Base-by-base conservation (phyloP, 37 sponge, comb jelly and placozoan species). In the Trichoplax adhaerens region DNA sequence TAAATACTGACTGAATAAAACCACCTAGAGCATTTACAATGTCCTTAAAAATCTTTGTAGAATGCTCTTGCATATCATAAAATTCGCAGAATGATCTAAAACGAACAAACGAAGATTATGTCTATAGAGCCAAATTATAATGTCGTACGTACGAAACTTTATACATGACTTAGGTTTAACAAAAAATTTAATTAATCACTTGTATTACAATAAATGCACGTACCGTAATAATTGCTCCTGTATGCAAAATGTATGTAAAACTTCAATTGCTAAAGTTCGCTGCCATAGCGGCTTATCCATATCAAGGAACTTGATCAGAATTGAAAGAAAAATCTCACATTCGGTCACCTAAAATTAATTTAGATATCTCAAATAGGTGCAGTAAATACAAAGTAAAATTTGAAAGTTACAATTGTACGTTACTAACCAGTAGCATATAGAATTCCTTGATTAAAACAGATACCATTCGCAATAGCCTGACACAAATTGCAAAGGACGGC, bases 31-130 rank as follows among this genome's bases (percentile, higher is more conserved):
- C 86, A 59, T 77, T 75, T 8, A 95, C 77, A 59, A 95, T 79
- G 65, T 95, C 91, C 5, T 73, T 66, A 73, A 95, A 87, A 4
- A 95, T 83, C 51, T 83, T 85, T 46, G 86, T 82, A 53, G 88
- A 84, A 62, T 90, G 91, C 47, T 85, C 84, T 60, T 95, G 91
- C 86, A 95, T 80, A 69, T 95, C 97, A 76, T 95, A 95, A 70
- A 69, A 69, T 68, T 78, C 76, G 76, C 89, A 91, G 55, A 95
- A 88, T 0, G 29, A 29, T 29, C 29, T 29, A 29, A 29, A 29
- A 29, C 29, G 29, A 29, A 29, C 29, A 29, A 29, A 29, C 29
- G 29, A 29, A 29, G 29, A 29, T 29, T 29, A 29, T 29, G 29
- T 29, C 29, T 29, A 29, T 29, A 29, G 29, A 29, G 29, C 29